These are phyloP conservation scores for Coenobita brevimanus DNA, from an alignment of 1,140 invertebrate species.

Conservation along the genomic window DNA sequence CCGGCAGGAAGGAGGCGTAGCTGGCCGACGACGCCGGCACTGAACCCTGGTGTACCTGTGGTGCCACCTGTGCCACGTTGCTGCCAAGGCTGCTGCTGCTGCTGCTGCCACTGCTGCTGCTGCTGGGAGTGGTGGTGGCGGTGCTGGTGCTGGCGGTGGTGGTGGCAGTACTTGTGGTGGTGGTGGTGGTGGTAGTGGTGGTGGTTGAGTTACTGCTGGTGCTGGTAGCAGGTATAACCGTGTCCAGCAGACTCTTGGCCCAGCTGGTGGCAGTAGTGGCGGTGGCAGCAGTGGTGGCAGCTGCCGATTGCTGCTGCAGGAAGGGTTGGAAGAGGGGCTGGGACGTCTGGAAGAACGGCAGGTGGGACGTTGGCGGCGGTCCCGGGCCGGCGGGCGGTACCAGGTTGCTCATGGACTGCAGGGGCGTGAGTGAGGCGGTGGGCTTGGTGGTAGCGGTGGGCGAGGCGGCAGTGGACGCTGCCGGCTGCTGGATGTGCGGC, in stretches of 20 bases:
- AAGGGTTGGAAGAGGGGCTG: not conserved
- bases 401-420: slow-evolving; percentile 48
- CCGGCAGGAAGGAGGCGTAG: not conserved
- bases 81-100: slow-evolving; percentile 13
- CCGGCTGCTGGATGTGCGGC: slow-evolving; percentile 35
- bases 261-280: not conserved
- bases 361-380: slow-evolving; percentile 13
- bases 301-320: slow-evolving; percentile 6
- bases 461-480: not conserved
- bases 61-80: slow-evolving; percentile 53
- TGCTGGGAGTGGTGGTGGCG: slow-evolving; percentile 21
- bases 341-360: not conserved
- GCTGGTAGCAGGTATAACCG: not conserved
- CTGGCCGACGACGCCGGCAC: not conserved
- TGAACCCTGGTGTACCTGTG: slow-evolving; percentile 33
- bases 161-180: not conserved
- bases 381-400: slow-evolving; percentile 16
- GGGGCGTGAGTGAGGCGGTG: slow-evolving; percentile 36
- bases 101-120: not conserved
- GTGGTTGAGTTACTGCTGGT: not conserved
- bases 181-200: not conserved
- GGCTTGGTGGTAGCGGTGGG: not conserved
- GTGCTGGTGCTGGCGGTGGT: slow-evolving; percentile 20
- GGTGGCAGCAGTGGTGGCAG: not conserved
- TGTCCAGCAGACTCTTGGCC: not conserved